Conservation (phyloP, 2,113 vertebrate species). For the Anguilla rostrata region DNA sequence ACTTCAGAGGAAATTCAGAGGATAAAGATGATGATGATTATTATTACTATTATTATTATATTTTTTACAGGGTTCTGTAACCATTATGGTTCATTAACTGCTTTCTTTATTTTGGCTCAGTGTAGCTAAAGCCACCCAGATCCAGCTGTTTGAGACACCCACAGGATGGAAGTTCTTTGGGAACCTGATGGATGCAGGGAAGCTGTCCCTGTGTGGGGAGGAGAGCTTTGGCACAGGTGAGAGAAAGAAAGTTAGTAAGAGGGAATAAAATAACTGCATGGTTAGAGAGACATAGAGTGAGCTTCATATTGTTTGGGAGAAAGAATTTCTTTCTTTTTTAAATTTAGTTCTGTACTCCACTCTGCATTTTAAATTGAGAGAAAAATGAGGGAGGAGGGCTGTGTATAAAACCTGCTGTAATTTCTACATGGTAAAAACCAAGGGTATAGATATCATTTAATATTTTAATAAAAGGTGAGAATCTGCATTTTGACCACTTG, state of each 20-base stretch:
- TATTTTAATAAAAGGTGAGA: too few relatives aligned
- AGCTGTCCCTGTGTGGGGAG: constrained; percentile 92
- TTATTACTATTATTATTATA: too few relatives aligned
- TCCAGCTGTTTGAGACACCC: constrained; percentile 92
- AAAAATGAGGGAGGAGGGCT: too few relatives aligned
- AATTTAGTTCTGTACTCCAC: background rate
- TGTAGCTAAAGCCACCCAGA: constrained; percentile 93
- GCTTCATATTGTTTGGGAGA: too few relatives aligned
- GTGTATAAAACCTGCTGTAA: too few relatives aligned
- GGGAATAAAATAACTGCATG: background rate
- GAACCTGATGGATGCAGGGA: constrained; percentile 94
- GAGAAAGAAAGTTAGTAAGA: constrained; percentile 34
- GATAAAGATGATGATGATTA: too few relatives aligned
- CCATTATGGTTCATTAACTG: background rate
- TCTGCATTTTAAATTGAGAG: background rate
- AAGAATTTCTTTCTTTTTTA: too few relatives aligned
- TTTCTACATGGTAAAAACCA: too few relatives aligned
- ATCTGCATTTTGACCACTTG: too few relatives aligned
- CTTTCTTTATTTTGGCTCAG: constrained; percentile 56
- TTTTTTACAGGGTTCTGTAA: too few relatives aligned
- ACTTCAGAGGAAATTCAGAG: too few relatives aligned
- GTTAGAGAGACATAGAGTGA: background rate
- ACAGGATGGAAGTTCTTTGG: constrained; percentile 97
- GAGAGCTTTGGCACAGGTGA: constrained; percentile 96
- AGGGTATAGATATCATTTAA: too few relatives aligned